A percentile compares a stretch with the other conserved stretches of the same genome.
These are phyloP conservation scores for Danaus plexippus DNA, from an alignment of 1,140 invertebrate genomes.

Conservation along the genomic window DNA sequence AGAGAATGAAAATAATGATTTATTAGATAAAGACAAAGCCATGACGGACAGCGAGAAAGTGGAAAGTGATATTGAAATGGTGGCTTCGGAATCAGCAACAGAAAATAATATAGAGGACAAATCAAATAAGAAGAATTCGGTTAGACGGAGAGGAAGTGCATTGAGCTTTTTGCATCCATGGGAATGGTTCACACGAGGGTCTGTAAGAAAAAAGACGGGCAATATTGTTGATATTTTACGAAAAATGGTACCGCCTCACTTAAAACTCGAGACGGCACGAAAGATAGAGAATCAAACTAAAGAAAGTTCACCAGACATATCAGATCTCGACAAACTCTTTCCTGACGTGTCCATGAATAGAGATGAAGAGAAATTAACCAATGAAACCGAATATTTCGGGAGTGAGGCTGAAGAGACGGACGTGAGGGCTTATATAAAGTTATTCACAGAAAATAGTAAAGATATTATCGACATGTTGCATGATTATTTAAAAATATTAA, in stretches of 20 bases:
- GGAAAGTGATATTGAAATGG: conserved; percentile 52
- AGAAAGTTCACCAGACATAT: conserved; percentile 76
- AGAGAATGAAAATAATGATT: conserved; percentile 59
- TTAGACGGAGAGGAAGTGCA: conserved; percentile 77
- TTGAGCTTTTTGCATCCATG: conserved; percentile 79
- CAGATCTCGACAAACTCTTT: conserved; percentile 77
- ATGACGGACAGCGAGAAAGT: conserved; percentile 57
- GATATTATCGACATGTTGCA: conserved; percentile 78
- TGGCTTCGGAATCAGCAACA: conserved; percentile 20
- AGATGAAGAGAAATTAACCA: conserved; percentile 42
- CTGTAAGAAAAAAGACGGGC: conserved; percentile 73
- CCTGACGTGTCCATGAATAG: conserved; percentile 55
- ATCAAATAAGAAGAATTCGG: conserved; percentile 72
- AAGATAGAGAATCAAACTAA: conserved; percentile 57
- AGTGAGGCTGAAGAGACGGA: conserved; percentile 76
- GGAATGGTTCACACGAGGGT: conserved; percentile 82
- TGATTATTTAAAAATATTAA: conserved; percentile 73
- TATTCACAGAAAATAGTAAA: conserved; percentile 64
- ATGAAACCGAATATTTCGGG: conserved; percentile 74
- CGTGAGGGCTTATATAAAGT: conserved; percentile 76
- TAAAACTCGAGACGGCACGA: conserved; percentile 52
- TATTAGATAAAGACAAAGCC: conserved; percentile 56
- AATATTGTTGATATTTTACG: conserved; percentile 77
- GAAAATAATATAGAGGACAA: conserved; percentile 46
- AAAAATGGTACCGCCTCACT: conserved; percentile 67